Evolutionary conservation across 2,888 invertebrate genomes (phyloP), one percentile per base, ranked within the genome.

Genomic region (Ceraclea dissimilis): DNA sequence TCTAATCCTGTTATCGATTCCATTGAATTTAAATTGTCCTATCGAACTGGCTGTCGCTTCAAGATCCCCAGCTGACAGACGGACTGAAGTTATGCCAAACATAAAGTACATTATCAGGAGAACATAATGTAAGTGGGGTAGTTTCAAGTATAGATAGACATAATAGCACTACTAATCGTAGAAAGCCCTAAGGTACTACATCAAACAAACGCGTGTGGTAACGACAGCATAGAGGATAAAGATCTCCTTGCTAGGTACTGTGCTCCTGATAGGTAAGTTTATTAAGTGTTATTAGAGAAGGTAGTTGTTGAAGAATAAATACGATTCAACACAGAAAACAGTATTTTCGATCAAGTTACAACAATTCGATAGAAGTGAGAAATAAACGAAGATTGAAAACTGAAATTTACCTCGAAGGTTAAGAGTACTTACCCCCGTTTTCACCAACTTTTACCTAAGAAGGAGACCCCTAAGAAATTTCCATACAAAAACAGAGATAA

Each of bases 151-250:
- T 39, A 16, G 16, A 13, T 8, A 4, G 39, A 13, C 13, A 16
- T 39, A 39, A 39, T 39, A 13, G 39, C 39, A 39, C 4, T 39
- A 13, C 16, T 16, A 13, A 4, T n/a, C 22, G 51, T 39, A 50
- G 48, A 49, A 51, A 57, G 53, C 52, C 58, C 56, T 55, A 56
- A 57, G 59, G 56, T 56, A 54, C 61, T 61, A 52, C 58, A 61
- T 61, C 61, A 61, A 57, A 59, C 53, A 60, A 56, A 56, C 52
- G 54, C 59, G 57, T 49, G 56, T 61, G 61, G 59, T 59, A 56
- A 53, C 57, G 61, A 61, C 61, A 61, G 61, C 33, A 34, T 57
- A 26, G 51, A 53, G 61, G 61, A 61, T 61, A 59, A 59, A 59
- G 59, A 59, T 59, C 59, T 58, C 57, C 54, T 57, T 48, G 13